Percentiles rank a stretch among this genome's conserved stretches.
These are phyloP conservation scores for Polylopha cassiicola DNA, from an alignment of 2,888 invertebrate genomes.

Conservation along the genomic window DNA sequence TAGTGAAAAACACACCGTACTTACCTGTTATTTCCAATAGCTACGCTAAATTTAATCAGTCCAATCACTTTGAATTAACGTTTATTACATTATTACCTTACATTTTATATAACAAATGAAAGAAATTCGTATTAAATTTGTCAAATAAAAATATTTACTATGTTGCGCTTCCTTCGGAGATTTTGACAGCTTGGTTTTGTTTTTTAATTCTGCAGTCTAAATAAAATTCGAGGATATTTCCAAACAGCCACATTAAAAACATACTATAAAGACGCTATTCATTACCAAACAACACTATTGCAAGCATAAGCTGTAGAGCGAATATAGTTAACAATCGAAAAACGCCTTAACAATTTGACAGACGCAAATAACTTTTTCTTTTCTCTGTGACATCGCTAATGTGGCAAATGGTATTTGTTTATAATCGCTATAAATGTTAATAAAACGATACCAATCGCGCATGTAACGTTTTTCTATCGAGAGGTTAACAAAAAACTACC, in stretches of 20 bases:
- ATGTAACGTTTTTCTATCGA: slow-evolving; percentile 17
- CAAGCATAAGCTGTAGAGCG: no score
- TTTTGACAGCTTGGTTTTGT: slow-evolving; percentile 17
- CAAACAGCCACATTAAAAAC: no score
- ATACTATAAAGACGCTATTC: no score
- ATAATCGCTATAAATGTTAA: no score
- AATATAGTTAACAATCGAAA: no score
- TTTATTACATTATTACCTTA: not conserved
- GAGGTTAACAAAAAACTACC: slow-evolving; percentile 35
- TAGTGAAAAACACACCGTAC: slow-evolving; percentile 4
- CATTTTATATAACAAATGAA: slow-evolving; percentile 1
- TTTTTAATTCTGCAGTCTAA: no score
- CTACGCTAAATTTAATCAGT: not conserved
- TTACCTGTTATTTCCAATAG: slow-evolving; percentile 10
- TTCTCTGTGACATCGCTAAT: not conserved
- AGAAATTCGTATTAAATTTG: not conserved
- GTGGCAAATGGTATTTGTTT: slow-evolving; percentile 5
- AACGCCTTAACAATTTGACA: no score
- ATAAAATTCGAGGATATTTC: no score
- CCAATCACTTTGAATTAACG: slow-evolving; percentile 8
- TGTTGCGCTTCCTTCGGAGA: slow-evolving; percentile 8
- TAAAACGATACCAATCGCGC: not conserved
- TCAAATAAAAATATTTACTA: slow-evolving; percentile 20
- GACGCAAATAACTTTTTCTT: no score
- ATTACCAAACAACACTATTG: no score